Evolutionary conservation across 2,888 invertebrate genomes (phyloP).

Genomic region (Melitaea athalia): DNA sequence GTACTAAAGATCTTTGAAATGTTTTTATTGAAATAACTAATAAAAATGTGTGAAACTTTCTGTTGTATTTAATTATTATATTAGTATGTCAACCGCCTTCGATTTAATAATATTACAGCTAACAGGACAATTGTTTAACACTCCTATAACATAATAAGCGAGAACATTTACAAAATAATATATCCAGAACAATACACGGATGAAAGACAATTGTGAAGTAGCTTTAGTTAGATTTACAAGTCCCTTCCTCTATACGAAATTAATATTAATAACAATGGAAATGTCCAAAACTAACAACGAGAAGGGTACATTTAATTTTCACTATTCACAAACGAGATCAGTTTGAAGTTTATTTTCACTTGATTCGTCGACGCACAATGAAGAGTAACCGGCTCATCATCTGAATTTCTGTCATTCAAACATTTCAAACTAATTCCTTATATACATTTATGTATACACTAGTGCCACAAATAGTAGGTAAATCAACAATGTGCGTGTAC

Average conservation of each 20-base stretch:
- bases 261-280: slow-evolving; percentile 28
- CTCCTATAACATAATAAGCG: neutral
- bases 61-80: too few species aligned
- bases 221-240: slow-evolving; percentile 12
- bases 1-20: too few species aligned
- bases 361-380: neutral
- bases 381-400: neutral
- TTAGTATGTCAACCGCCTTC: too few species aligned
- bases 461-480: neutral
- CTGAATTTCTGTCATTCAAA: neutral
- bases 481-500: neutral
- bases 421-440: neutral
- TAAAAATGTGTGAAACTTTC: too few species aligned
- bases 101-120: neutral
- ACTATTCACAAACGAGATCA: slow-evolving; percentile 6
- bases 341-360: neutral
- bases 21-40: too few species aligned
- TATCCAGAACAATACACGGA: slow-evolving; percentile 3
- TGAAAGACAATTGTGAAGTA: slow-evolving; percentile 10
- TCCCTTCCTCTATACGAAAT: slow-evolving; percentile 11
- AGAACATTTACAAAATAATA: slow-evolving; percentile 1
- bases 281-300: slow-evolving; percentile 28
- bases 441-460: neutral
- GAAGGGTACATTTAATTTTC: slow-evolving; percentile 35
- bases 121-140: neutral